phyloP scores from a whole-genome alignment of 2,113 vertebrate genomes.

The Monarcha castaneiventris region DNA sequence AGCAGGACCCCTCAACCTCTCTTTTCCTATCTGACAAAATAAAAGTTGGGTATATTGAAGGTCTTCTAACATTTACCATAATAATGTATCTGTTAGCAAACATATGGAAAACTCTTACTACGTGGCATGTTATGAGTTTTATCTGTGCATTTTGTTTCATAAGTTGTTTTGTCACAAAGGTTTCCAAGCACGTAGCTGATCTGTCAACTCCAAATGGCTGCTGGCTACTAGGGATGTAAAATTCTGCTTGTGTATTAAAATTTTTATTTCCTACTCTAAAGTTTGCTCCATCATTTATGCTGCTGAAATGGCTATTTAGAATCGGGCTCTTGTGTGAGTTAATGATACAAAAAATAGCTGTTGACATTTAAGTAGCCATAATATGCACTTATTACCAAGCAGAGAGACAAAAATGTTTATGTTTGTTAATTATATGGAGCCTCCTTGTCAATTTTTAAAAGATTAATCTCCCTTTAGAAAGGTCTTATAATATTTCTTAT shows the following conservation, averaged over 20 bases:
- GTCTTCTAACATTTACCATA: background rate
- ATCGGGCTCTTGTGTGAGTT: background rate
- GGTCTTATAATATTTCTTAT: background rate
- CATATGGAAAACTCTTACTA: background rate
- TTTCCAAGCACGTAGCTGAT: background rate
- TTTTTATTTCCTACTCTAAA: background rate
- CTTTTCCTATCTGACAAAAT: background rate
- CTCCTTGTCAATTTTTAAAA: background rate
- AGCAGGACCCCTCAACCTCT: background rate
- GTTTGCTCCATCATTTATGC: background rate
- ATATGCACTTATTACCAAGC: background rate
- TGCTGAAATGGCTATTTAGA: background rate
- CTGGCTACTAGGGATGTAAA: background rate
- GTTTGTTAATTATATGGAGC: background rate
- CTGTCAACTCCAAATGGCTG: background rate
- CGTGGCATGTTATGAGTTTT: background rate
- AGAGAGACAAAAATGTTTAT: conserved; percentile 7
- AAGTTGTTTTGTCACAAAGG: background rate
- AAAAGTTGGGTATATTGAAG: background rate
- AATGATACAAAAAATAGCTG: background rate
- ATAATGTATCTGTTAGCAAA: background rate
- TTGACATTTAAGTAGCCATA: background rate
- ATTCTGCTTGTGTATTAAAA: background rate
- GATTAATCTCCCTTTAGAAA: background rate
- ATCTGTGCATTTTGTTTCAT: background rate